Evolutionary conservation across 2,888 invertebrate genomes (phyloP), one percentile per base, ranked within the genome.

Genomic region (Lutraria lutraria): DNA sequence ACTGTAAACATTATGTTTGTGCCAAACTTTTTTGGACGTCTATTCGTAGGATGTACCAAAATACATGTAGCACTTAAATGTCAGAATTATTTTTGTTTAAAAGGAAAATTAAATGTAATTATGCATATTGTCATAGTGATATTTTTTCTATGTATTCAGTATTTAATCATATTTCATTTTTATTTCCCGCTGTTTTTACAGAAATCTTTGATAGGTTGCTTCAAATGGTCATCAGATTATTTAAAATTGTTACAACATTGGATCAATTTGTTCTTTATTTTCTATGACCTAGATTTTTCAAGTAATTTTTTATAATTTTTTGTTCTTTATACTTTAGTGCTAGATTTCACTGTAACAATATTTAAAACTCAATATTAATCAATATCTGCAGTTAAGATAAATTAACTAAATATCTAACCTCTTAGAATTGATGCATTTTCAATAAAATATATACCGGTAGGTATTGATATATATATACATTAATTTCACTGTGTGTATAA

Each of bases 21-120:
- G 63, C 63, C 43, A 43, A 43, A 43, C 43, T 43, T 43, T 2
- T 8, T 43, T 43, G 43, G 43, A 43, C 43, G 25, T 68, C 25
- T 68, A 25, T 13, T 25, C 13, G 12, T 68, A 68, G 6, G n/a
- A 68, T 68, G n/a, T 68, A 68, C 25, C 25, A 68, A 43, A 68
- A 25, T 8, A 25, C 63, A 68, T 68, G n/a, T 68, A 25, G 25
- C 25, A 25, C 25, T 56, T 16, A 56, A 68, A 68, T 25, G 13
- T 68, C 63, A 68, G 63, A 68, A 25, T 68, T 68, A 68, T 68
- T 68, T 68, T 68, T 68, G 25, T 25, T 68, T 68, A 68, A 68
- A n/a, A 68, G 4, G 25, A 68, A 68, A n/a, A n/a, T 68, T 56
- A 56, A 2, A 56, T 19, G 25, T 25, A 68, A 68, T 25, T 68